Evolutionary conservation across 2,797 vertebrate species (phyloP).

Genomic region (Leuciscus waleckii): DNA sequence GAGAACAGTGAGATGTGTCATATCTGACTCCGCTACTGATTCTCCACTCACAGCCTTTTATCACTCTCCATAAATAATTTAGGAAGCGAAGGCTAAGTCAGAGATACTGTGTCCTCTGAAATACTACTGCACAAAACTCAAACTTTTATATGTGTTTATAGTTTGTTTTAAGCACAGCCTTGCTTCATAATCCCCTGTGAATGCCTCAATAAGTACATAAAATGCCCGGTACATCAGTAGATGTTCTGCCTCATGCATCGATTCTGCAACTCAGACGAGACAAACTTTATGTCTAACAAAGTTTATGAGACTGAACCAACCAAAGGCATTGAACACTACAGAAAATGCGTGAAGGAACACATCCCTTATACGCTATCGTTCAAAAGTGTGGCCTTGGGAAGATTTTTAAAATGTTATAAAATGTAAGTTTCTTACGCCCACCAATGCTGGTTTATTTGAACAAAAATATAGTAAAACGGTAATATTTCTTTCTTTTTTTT

Average conservation of each 20-base stretch:
- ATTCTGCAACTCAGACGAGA: neutral
- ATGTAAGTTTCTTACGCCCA: neutral
- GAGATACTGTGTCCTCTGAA: neutral
- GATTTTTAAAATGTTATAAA: neutral
- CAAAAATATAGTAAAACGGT: neutral
- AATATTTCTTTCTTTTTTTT: neutral
- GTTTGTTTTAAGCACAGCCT: conserved; percentile 7
- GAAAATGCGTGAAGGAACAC: neutral
- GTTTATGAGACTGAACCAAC: conserved; percentile 25
- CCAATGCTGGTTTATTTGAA: neutral
- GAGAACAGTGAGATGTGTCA: conserved; percentile 5
- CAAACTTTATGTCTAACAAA: neutral
- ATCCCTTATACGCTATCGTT: too few species aligned
- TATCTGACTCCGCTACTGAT: conserved; percentile 11
- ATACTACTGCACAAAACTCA: neutral
- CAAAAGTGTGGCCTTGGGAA: neutral
- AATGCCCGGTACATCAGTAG: neutral
- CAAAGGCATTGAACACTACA: neutral
- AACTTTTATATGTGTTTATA: neutral
- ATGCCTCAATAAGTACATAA: neutral
- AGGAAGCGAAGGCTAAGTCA: neutral
- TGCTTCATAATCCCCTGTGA: neutral
- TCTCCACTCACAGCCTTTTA: neutral
- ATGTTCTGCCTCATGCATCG: neutral
- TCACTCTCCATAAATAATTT: conserved; percentile 8